These are phyloP conservation scores for Trichogramma pretiosum DNA, from an alignment of 1,140 invertebrate genomes.

Conservation along the genomic window DNA sequence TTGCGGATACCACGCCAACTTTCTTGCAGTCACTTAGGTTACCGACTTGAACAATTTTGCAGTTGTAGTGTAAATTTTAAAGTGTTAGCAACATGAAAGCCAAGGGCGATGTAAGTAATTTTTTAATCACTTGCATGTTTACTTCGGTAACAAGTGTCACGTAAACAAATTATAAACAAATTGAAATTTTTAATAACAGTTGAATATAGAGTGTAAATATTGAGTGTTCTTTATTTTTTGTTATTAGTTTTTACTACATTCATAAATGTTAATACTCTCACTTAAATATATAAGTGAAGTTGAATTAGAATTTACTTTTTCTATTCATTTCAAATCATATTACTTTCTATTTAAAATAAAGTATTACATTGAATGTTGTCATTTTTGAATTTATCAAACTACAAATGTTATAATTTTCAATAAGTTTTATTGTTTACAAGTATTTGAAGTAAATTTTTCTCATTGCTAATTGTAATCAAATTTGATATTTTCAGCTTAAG, in stretches of 20 bases:
- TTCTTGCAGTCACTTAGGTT: no score
- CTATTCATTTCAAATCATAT: neutral
- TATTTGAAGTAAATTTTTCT: no score
- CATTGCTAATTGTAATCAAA: neutral
- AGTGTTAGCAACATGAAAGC: neutral
- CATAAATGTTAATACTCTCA: neutral
- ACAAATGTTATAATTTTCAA: neutral
- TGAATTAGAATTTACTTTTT: neutral
- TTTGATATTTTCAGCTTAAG: constrained; percentile 69
- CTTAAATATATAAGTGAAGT: neutral
- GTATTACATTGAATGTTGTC: neutral
- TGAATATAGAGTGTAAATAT: no score
- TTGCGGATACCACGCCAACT: no score
- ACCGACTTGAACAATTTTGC: no score
- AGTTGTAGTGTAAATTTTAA: no score
- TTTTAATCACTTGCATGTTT: neutral
- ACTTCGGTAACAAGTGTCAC: neutral
- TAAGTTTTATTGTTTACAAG: neutral
- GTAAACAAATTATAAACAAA: neutral
- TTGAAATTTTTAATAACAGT: no score
- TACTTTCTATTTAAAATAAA: neutral
- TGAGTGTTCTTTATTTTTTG: neutral
- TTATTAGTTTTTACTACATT: no score
- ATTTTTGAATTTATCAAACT: neutral
- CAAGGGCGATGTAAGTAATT: constrained; percentile 1